Evolutionary conservation across 2,113 vertebrate species (phyloP).

Genomic region (Carettochelys insculpta): DNA sequence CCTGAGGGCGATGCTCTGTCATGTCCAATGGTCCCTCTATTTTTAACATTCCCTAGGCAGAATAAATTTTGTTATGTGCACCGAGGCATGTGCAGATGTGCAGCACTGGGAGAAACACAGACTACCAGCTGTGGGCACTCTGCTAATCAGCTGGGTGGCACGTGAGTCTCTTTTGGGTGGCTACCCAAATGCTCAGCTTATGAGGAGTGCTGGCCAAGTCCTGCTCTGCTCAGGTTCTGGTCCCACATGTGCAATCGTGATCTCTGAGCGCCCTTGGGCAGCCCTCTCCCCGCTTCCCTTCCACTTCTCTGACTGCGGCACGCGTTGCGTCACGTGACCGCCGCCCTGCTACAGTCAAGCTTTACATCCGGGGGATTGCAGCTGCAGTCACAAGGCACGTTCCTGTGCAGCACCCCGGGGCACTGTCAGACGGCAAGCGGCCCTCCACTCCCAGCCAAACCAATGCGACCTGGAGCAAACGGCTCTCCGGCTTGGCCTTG

Average conservation of each 20-base stretch:
- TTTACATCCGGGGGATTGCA: not conserved
- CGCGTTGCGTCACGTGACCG: not conserved
- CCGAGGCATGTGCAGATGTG: no score
- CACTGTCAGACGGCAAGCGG: not conserved
- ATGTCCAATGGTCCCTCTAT: no score
- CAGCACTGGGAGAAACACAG: no score
- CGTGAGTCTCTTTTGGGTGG: no score
- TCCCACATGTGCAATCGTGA: not conserved
- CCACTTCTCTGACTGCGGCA: not conserved
- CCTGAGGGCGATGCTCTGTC: not conserved
- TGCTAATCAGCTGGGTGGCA: no score
- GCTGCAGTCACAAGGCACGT: not conserved
- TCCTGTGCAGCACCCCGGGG: not conserved
- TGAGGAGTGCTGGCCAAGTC: no score
- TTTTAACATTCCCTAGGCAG: no score
- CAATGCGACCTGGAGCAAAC: not conserved
- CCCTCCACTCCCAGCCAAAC: not conserved
- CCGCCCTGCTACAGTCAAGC: not conserved
- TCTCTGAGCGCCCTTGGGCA: not conserved
- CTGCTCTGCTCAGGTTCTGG: rapidly evolving
- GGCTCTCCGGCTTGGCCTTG: not conserved
- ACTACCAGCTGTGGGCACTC: no score
- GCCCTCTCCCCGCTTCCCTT: slow-evolving; percentile 9
- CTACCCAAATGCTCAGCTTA: no score
- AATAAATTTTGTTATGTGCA: no score